Evolutionary conservation across 92 coral and sea anemone species (phyloP).

Genomic region (Epizoanthus scotinus): DNA sequence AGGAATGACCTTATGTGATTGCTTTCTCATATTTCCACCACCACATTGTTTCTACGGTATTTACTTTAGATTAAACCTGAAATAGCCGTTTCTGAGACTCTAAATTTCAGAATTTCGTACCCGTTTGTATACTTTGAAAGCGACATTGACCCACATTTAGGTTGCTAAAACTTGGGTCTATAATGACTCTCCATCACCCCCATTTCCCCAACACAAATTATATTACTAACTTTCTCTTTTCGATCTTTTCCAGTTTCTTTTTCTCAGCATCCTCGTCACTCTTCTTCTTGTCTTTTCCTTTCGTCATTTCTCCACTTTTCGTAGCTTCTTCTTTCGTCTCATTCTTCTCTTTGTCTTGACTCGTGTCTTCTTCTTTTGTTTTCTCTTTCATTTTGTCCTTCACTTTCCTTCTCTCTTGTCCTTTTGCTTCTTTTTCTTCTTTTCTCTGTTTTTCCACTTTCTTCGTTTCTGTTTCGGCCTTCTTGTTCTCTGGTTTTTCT

Average conservation of each 20-base stretch:
- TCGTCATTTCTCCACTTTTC: not conserved
- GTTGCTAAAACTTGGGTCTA: no score
- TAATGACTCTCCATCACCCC: no score
- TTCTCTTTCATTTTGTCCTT: conserved; percentile 46
- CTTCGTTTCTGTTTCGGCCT: conserved; percentile 23
- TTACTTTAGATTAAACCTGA: no score
- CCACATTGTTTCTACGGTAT: no score
- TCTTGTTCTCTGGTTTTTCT: conserved; percentile 23
- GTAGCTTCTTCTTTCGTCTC: not conserved
- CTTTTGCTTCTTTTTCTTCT: conserved; percentile 13
- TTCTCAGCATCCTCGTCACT: conserved; percentile 81
- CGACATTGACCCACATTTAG: no score
- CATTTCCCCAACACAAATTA: not conserved
- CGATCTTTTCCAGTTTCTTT: conserved; percentile 78
- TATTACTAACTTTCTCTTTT: conserved; percentile 76
- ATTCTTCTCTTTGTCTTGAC: conserved; percentile 25
- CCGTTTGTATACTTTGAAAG: no score
- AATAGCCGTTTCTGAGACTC: no score
- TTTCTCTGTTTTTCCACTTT: conserved; percentile 45
- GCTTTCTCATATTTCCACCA: no score
- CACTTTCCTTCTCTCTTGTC: conserved; percentile 15
- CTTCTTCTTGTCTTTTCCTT: conserved; percentile 64
- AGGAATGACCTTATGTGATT: no score
- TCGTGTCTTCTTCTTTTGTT: conserved; percentile 15
- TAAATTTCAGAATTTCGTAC: no score